phyloP scores from a whole-genome alignment of 2,888 invertebrate species.

The Ramazzottius varieornatus region DNA sequence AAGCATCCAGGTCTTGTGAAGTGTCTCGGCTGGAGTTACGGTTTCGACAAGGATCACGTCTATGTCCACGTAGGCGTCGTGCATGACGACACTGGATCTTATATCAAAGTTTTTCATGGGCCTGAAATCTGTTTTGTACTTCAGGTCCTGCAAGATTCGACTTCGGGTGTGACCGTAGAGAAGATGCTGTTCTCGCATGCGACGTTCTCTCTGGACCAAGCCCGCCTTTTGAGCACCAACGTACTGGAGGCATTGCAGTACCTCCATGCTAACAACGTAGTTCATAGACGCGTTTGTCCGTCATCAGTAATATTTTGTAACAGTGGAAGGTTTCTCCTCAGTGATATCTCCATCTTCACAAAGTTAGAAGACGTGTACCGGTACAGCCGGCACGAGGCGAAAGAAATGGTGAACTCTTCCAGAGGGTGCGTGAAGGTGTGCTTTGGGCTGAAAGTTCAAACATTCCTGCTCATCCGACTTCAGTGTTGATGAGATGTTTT shows the following conservation, averaged over 20 bases:
- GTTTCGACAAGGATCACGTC: slow-evolving; percentile 1
- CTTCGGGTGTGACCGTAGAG: too few relatives aligned
- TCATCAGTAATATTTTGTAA: not conserved
- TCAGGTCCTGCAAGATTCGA: not conserved
- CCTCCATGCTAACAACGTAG: slow-evolving; percentile 18
- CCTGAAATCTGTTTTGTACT: not conserved
- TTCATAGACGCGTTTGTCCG: slow-evolving; percentile 11
- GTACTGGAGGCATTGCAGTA: slow-evolving; percentile 16
- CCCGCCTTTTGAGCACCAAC: slow-evolving; percentile 14
- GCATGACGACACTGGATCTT: too few relatives aligned
- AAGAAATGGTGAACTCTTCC: not conserved
- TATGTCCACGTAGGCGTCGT: not conserved
- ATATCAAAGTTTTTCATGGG: too few relatives aligned
- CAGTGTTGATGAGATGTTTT: too few relatives aligned
- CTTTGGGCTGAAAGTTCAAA: not conserved
- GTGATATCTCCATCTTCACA: not conserved
- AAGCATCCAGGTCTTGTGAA: not conserved
- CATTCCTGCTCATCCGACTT: too few relatives aligned
- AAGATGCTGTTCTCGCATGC: slow-evolving; percentile 12
- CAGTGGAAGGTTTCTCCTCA: not conserved
- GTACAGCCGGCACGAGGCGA: not conserved
- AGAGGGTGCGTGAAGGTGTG: not conserved
- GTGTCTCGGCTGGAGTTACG: not conserved
- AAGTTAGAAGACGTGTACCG: not conserved
- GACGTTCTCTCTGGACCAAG: slow-evolving; percentile 12